Evolutionary conservation across 1,140 invertebrate genomes (phyloP).

Genomic region (Orchesella cincta): DNA sequence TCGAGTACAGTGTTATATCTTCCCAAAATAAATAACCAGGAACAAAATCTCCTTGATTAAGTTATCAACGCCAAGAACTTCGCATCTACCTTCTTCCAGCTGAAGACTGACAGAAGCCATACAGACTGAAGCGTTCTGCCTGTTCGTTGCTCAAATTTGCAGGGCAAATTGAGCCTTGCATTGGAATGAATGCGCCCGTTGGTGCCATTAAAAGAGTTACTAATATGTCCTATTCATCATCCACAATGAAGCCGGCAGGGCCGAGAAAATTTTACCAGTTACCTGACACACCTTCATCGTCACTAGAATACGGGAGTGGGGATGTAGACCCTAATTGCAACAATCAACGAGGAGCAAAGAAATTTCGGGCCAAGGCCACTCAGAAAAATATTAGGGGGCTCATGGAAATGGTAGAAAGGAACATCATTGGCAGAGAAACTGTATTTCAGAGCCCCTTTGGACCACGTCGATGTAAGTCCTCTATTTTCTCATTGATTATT

Average conservation of each 20-base stretch:
- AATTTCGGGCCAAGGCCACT: slow-evolving; percentile 41
- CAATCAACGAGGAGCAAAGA: slow-evolving; percentile 32
- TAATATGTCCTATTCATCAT: not conserved
- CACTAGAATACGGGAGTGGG: slow-evolving; percentile 8
- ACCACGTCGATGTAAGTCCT: slow-evolving; percentile 44
- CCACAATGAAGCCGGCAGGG: not conserved
- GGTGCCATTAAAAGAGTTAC: not conserved
- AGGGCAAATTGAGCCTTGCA: not conserved
- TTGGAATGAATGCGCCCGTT: not conserved
- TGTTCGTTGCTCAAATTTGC: not conserved
- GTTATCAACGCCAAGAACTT: too few species aligned
- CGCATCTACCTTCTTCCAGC: too few species aligned
- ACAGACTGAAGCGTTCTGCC: slow-evolving; percentile 5
- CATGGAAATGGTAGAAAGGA: slow-evolving; percentile 46
- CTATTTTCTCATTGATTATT: not conserved
- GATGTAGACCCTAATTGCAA: slow-evolving; percentile 14
- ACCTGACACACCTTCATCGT: slow-evolving; percentile 52
- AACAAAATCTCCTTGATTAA: not conserved
- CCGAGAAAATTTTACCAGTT: slow-evolving; percentile 59
- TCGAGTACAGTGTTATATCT: not conserved
- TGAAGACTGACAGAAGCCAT: too few species aligned
- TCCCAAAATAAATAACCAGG: not conserved
- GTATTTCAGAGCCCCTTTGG: slow-evolving; percentile 49
- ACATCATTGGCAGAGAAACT: slow-evolving; percentile 42
- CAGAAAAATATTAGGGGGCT: slow-evolving; percentile 40